A percentile compares a stretch with the other conserved stretches of the same genome.
Evolutionary conservation across 2,113 vertebrate species (phyloP).

Genomic region (Syrmaticus mikado): DNA sequence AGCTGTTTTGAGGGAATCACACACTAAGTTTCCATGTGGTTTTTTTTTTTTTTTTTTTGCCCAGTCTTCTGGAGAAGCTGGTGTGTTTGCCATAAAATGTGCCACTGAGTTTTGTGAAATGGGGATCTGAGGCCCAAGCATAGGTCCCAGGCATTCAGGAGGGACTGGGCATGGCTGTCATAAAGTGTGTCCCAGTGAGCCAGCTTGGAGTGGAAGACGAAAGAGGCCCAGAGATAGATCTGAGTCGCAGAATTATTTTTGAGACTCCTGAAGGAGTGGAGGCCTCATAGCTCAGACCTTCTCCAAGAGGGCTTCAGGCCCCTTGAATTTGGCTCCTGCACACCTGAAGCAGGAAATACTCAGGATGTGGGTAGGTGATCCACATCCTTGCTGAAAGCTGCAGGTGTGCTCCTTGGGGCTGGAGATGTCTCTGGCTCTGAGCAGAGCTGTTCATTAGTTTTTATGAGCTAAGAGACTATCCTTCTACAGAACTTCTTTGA

Average conservation of each 20-base stretch:
- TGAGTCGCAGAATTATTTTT: background rate
- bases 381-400: background rate
- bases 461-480: background rate
- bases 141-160: rapidly evolving
- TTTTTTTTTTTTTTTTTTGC: too few species aligned
- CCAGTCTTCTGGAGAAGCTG: background rate
- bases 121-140: background rate
- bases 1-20: rapidly evolving
- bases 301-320: background rate
- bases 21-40: rapidly evolving
- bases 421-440: background rate
- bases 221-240: background rate
- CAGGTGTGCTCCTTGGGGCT: background rate
- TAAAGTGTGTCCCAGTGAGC: rapidly evolving
- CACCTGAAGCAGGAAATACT: background rate
- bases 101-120: background rate
- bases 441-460: background rate
- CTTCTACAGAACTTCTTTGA: background rate
- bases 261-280: background rate
- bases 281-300: background rate
- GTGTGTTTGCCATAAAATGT: background rate
- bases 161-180: background rate
- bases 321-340: background rate
- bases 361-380: background rate
- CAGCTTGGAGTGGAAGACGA: rapidly evolving